phyloP scores from a whole-genome alignment of 2,113 vertebrate species.

The Macaca nemestrina region DNA sequence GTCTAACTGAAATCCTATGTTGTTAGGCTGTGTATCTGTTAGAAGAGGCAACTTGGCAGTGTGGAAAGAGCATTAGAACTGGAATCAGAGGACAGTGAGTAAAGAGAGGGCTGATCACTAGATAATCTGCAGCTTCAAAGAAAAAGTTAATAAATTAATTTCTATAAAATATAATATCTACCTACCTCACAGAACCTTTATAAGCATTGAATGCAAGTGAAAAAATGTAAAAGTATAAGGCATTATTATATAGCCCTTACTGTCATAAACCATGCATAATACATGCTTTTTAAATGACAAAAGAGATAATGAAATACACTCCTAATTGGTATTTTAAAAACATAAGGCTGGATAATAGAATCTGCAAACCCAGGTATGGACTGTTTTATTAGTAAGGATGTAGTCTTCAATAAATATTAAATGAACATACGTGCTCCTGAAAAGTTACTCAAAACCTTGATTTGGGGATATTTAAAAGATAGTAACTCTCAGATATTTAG shows the following conservation, averaged over 20 bases:
- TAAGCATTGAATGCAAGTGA: background rate
- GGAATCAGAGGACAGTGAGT: background rate
- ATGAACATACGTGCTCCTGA: background rate
- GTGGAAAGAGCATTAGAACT: background rate
- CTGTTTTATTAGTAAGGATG: background rate
- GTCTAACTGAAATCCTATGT: background rate
- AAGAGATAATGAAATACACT: background rate
- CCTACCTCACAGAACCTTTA: background rate
- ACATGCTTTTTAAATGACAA: conserved; percentile 21
- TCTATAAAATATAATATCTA: background rate
- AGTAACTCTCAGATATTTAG: background rate
- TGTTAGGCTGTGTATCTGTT: background rate
- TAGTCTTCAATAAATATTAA: background rate
- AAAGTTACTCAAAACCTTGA: background rate
- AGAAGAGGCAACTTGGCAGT: background rate
- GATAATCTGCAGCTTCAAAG: background rate
- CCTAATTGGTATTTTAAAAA: background rate
- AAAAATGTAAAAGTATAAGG: background rate
- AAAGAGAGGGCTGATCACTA: background rate
- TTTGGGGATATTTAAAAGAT: background rate
- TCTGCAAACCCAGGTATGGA: background rate
- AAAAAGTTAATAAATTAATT: background rate
- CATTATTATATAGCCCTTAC: background rate
- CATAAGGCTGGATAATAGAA: background rate
- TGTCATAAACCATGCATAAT: background rate